These are phyloP conservation scores for Thecocarcelia acutangulata DNA, from an alignment of 2,888 invertebrate species.

Conservation along the genomic window DNA sequence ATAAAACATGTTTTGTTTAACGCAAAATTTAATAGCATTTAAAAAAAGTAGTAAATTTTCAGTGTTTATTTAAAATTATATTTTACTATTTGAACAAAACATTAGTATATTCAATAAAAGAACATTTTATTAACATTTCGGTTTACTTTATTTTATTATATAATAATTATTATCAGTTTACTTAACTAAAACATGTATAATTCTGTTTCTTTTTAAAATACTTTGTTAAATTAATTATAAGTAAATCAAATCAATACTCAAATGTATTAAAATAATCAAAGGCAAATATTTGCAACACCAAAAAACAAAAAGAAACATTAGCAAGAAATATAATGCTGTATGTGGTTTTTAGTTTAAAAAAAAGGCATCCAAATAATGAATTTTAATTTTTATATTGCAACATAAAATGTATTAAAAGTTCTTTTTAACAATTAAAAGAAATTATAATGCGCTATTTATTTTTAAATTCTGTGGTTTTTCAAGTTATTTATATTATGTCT, in stretches of 20 bases:
- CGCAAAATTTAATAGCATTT: too few relatives aligned
- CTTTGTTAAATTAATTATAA: conserved; percentile 14
- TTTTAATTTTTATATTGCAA: too few relatives aligned
- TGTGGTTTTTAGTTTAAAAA: too few relatives aligned
- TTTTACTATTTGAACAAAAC: not conserved
- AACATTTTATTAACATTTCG: conserved; percentile 5
- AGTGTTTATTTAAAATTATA: not conserved
- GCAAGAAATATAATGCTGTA: not conserved
- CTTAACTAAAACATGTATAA: conserved; percentile 16
- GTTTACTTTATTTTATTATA: conserved; percentile 25
- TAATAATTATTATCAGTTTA: conserved; percentile 32
- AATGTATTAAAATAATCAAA: conserved; percentile 36
- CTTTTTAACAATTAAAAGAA: conserved; percentile 17
- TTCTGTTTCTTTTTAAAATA: conserved; percentile 13
- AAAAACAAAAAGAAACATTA: not conserved
- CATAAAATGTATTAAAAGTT: not conserved
- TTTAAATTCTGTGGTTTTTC: conserved; percentile 44
- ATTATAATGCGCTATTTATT: not conserved
- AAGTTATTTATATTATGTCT: not conserved
- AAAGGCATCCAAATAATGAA: too few relatives aligned
- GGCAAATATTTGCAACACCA: conserved; percentile 7
- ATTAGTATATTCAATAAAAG: too few relatives aligned
- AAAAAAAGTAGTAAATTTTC: conserved; percentile 1
- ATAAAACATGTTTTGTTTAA: too few relatives aligned
- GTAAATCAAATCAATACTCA: conserved; percentile 55